Evolutionary conservation across 2,113 vertebrate genomes (phyloP), one percentile per base, ranked within the genome.

Genomic region (Coracopsis vasa): DNA sequence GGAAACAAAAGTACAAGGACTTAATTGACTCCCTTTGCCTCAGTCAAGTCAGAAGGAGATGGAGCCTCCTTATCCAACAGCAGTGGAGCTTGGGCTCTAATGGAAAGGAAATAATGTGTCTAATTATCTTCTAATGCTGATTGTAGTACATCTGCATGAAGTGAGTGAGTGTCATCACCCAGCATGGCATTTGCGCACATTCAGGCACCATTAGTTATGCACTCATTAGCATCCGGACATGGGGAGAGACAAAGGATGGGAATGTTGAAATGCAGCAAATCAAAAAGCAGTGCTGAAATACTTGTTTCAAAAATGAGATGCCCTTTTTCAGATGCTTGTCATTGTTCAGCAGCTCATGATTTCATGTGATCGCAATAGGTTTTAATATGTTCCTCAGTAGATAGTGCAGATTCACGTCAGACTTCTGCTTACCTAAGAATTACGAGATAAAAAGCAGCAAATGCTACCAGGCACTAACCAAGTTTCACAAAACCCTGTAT

Each of bases 101-200:
- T 92, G 83, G 90, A 91, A 96, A 87, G 88, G 94, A 96, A 94
- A 96, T 97, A 96, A 95, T 94, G 69, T 81, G 77, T 79, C 88
- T 96, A 96, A 97, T 96, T 96, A 94, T 79, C 83, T 92, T 53
- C 69, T 95, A 81, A 86, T 89, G 90, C 90, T 97, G 96, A 96
- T 94, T 96, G 91, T 85, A 93, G 94, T 92, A 91, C 83, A 79
- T 93, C 92, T 92, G 86, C 92, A 72, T 92, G 88, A 91, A 91
- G 90, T 21, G 72, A 80, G 89, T 39, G 93, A 74, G 80, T 92
- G 82, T 51, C 19, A 16, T 80, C 9, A 75, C 88, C 80, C 92
- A 96, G 95, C 88, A 60, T 71, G 95, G 65, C 77, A 9, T 81
- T 97, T 54, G 84, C 94, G 90, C 92, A 66, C 6, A 5, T 64